phyloP scores from a whole-genome alignment of 2,888 invertebrate species.

The Chrysolina americana region DNA sequence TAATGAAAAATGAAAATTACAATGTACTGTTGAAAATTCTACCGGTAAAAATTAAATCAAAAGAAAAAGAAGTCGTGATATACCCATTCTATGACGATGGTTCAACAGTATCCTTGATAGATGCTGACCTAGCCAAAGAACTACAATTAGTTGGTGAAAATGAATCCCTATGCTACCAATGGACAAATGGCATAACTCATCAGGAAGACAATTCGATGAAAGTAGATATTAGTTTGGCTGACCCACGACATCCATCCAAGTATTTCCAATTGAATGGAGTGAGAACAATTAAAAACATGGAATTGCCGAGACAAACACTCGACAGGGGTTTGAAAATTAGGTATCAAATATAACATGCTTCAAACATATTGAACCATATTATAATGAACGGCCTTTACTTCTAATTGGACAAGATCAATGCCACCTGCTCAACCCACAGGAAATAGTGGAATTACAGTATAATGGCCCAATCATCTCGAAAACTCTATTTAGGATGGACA shows the following conservation, averaged over 20 bases:
- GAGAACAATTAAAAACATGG: not conserved
- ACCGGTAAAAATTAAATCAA: constrained; percentile 17
- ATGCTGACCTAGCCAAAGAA: constrained; percentile 2
- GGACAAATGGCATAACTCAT: constrained; percentile 1
- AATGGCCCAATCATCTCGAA: not conserved
- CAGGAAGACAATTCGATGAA: constrained; percentile 8
- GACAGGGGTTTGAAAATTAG: not conserved
- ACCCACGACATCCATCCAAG: not conserved
- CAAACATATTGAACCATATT: not conserved
- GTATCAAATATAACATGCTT: not conserved
- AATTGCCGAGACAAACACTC: not conserved
- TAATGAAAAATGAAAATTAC: constrained; percentile 1
- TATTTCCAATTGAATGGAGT: not conserved
- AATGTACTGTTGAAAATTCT: constrained; percentile 13
- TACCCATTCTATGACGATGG: constrained; percentile 16
- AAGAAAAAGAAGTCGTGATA: constrained; percentile 9
- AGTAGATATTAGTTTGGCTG: not conserved
- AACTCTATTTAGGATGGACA: not conserved
- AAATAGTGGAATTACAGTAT: not conserved
- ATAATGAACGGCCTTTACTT: not conserved
- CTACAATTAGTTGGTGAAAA: not conserved
- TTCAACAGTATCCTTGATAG: constrained; percentile 14
- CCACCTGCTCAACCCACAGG: not conserved
- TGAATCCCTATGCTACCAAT: not conserved
- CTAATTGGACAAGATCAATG: not conserved